Percentiles rank a stretch among this genome's conserved stretches.
Conservation (phyloP, 2,113 vertebrate genomes). For the Chinchilla lanigera region DNA sequence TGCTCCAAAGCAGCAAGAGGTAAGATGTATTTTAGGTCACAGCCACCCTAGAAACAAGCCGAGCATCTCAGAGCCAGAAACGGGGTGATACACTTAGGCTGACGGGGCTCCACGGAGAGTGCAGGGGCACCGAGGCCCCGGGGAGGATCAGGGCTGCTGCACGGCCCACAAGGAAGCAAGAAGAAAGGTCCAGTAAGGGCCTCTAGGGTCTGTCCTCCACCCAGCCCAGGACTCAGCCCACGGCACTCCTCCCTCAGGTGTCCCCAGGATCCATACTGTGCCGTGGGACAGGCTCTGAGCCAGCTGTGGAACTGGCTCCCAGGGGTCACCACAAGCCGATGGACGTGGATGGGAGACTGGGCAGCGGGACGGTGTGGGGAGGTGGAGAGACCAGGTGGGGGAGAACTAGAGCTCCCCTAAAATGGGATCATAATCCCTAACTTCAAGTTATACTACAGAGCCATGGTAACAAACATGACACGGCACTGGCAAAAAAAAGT, state of each 20-base stretch:
- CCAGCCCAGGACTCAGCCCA: fast-evolving
- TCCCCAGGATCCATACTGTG: no score
- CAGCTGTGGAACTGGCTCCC: no score
- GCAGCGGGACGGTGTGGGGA: neutral
- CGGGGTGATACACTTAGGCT: neutral
- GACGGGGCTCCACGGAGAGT: neutral
- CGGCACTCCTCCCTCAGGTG: no score
- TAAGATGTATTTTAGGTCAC: fast-evolving
- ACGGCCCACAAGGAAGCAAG: fast-evolving
- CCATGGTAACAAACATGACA: no score
- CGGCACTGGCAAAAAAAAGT: neutral
- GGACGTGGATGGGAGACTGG: neutral
- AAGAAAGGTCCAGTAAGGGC: no score
- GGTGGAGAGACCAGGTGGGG: no score
- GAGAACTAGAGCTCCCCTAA: no score
- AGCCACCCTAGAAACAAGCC: neutral
- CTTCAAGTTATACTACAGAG: no score
- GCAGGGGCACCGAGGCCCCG: neutral
- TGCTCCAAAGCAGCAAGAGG: neutral
- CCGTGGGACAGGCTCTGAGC: fast-evolving
- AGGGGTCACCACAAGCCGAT: neutral
- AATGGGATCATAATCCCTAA: no score
- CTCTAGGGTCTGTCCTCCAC: no score
- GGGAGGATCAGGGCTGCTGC: neutral
- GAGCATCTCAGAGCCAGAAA: neutral